These are phyloP conservation scores for Chaetops frenatus DNA, from an alignment of 2,113 vertebrate species.

Conservation along the genomic window DNA sequence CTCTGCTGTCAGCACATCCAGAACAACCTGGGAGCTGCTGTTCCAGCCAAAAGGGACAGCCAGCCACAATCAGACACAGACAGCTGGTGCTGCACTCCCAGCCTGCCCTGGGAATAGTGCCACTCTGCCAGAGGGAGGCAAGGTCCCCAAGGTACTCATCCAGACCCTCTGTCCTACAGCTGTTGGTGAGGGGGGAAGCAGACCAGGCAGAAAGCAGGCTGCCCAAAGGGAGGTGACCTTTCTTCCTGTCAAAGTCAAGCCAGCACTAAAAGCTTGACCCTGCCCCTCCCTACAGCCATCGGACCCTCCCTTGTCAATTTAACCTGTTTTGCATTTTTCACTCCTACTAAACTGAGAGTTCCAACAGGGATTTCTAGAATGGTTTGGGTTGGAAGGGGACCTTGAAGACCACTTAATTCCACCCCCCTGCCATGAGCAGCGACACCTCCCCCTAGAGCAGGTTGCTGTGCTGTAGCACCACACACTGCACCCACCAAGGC, in stretches of 20 bases:
- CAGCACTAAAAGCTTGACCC: not conserved
- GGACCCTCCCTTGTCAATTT: not conserved
- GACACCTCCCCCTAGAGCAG: not conserved
- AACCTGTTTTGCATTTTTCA: not conserved
- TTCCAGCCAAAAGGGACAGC: not conserved
- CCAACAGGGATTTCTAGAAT: not conserved
- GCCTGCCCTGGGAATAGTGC: not conserved
- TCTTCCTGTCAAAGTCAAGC: not conserved
- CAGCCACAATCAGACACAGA: rapidly evolving
- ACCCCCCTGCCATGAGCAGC: not conserved
- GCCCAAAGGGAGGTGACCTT: not conserved
- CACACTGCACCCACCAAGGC: not conserved
- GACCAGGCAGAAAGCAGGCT: not conserved
- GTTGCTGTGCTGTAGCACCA: not conserved
- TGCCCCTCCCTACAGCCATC: not conserved
- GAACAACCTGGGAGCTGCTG: not conserved
- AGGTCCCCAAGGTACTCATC: not conserved
- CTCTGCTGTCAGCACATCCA: not conserved
- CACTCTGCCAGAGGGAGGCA: not conserved
- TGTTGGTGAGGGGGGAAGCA: not conserved
- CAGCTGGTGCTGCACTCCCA: not conserved
- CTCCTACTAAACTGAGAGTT: not conserved
- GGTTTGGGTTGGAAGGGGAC: not conserved
- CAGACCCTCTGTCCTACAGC: not conserved
- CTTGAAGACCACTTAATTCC: not conserved